Percentiles rank a stretch among this genome's conserved stretches.
Evolutionary conservation across 2,888 invertebrate genomes (phyloP).

Genomic region (Alentia gelatinosa): DNA sequence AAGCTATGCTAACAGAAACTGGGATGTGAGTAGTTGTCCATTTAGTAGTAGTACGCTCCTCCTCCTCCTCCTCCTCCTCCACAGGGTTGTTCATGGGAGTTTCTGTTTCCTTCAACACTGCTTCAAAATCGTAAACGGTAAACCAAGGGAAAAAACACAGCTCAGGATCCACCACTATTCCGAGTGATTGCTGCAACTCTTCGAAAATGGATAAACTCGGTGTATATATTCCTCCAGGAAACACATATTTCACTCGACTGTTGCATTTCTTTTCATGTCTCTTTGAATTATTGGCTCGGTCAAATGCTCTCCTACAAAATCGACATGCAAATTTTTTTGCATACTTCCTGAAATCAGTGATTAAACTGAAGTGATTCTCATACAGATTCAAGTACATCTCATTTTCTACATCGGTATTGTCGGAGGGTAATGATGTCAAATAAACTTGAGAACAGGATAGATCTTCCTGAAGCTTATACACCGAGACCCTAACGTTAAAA

Average conservation of each 20-base stretch:
- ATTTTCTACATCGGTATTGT: neutral
- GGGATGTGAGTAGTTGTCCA: neutral
- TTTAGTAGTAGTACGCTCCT: neutral
- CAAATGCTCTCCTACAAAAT: neutral
- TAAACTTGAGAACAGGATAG: neutral
- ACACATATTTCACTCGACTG: neutral
- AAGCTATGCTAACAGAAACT: neutral
- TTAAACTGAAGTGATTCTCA: neutral
- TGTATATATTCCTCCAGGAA: neutral
- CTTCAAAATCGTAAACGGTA: neutral
- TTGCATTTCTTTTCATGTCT: neutral
- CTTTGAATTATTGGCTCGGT: neutral
- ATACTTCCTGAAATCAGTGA: neutral
- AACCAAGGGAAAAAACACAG: neutral
- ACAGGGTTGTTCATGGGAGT: neutral
- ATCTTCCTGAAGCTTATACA: neutral
- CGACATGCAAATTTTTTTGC: neutral
- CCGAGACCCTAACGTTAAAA: neutral
- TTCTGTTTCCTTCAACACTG: neutral
- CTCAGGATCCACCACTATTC: neutral
- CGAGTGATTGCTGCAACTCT: neutral
- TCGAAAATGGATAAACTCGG: conserved; percentile 13
- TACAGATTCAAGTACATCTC: neutral
- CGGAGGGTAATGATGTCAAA: neutral
- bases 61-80: neutral